Evolutionary conservation across 92 coral and sea anemone genomes (phyloP), one percentile per base, ranked within the genome.

Genomic region (Pocillopora grandis): DNA sequence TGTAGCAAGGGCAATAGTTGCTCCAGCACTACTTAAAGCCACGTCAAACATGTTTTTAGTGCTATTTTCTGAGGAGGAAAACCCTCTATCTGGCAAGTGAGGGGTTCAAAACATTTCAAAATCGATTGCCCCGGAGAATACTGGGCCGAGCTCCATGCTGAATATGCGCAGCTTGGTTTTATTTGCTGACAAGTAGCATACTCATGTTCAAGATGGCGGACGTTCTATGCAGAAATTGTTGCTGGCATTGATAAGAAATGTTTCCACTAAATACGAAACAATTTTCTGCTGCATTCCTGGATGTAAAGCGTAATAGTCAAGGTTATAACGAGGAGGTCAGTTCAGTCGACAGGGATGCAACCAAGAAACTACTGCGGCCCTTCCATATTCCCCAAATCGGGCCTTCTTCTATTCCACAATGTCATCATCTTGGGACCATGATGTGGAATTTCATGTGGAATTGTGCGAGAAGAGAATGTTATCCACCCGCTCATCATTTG

Each of bases 1-100:
- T 60, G 96, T 89, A 15, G 94, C 93, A 76, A 90, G 87, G 76
- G 95, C 90, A 59, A 96, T 89, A 80, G 85, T 92, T 42, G 98
- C 95, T 42, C 99, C 99, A 80, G 97, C 90, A 87, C 89, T 89
- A 23, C 87, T 90, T 57, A 96, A 86, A 79, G 99, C 98, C 55
- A 91, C 95, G 68, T 96, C 98, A 66, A 96, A 93, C 98, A 96
- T 96, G 80, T 72, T 71, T 65, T 15, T n/a, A 21, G 37, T 1
- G 52, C 69, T n/a, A 19, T 37, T 58, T 33, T 33, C 12, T 12
- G 48, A 1, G 31, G 42, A 33, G 68, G n/a, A 58, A 70, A 23
- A n/a, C 48, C 13, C 67, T 58, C 68, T 48, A 2, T 33, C n/a
- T 12, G 13, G 6, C 20, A n/a, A 2, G 55, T 31, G 18, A 33